Base-by-base conservation (phyloP, 1,140 invertebrate genomes). In the Acromyrmex heyeri region DNA sequence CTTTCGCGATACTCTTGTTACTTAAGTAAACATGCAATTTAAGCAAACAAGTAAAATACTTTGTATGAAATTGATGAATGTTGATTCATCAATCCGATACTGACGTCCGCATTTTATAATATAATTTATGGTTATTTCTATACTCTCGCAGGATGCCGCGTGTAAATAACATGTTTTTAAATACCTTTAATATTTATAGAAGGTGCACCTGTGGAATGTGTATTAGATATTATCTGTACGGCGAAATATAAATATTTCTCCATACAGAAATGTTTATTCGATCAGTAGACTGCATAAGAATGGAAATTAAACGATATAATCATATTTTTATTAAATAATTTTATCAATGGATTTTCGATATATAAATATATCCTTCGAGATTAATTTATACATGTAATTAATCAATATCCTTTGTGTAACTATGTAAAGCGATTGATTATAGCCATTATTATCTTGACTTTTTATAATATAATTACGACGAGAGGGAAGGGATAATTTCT, bases 161-260 rank as follows among this genome's bases (percentile, higher is more conserved):
- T 24, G 65, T 67, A 48, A 67, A 67, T 48, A 67, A 67, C 65
- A n/a, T n/a, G 27, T 67, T 24, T 12, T 67, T 67, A 48, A 67
- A 67, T 67, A 67, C 0, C n/a, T 38, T 38, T 38, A 67, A 48
- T 48, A 67, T 48, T 65, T 65, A 65, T 65, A 65, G 38, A 67
- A 48, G n/a, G 30, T 65, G 38, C 65, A 67, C 38, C 65, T 67
- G 65, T 67, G 65, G 38, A 67, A 67, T 67, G 65, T 67, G 38
- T 69, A 69, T 38, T 48, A 69, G 1, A 44, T 44, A 44, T 44
- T 44, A 10, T 10, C 38, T 44, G 38, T 44, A 44, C 38, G 8
- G 8, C 10, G 38, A 44, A 44, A 44, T 44, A 44, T 44, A 44
- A 44, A 44, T 48, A 48, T 48, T 24, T 48, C 21, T 3, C 10